phyloP scores from a whole-genome alignment of 2,888 invertebrate genomes.

The Alloscopus bannaensis region DNA sequence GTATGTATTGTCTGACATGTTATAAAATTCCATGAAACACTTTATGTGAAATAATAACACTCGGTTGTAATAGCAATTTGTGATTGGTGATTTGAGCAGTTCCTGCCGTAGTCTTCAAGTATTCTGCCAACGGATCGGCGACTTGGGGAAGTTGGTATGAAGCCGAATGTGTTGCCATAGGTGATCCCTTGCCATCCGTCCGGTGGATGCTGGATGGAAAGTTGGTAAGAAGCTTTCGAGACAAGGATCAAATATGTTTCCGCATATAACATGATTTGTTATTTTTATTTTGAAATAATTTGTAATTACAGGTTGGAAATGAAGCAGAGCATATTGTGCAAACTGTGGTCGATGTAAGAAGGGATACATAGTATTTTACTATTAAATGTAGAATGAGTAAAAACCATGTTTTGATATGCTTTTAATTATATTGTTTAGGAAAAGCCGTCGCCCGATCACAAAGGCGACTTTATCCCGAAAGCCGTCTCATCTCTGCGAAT shows the following conservation, averaged over 20 bases:
- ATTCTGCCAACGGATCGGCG: slow-evolving; percentile 70
- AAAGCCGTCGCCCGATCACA: slow-evolving; percentile 46
- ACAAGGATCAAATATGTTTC: neutral
- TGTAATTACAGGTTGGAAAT: slow-evolving; percentile 58
- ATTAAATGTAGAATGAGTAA: too few species aligned
- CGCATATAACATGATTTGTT: too few species aligned
- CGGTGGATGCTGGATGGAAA: slow-evolving; percentile 71
- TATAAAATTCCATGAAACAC: neutral
- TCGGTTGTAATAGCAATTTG: too few species aligned
- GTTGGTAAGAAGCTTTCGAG: slow-evolving; percentile 50
- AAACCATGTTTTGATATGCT: neutral
- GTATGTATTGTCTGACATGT: slow-evolving; percentile 42
- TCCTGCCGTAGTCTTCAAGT: slow-evolving; percentile 69
- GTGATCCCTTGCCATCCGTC: slow-evolving; percentile 71
- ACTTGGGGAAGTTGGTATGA: slow-evolving; percentile 72
- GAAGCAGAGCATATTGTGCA: slow-evolving; percentile 68
- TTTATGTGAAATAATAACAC: too few species aligned
- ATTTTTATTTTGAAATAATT: neutral
- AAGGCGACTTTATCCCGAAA: slow-evolving; percentile 69
- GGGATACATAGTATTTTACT: neutral
- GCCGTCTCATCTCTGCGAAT: slow-evolving; percentile 71
- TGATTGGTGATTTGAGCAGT: too few species aligned
- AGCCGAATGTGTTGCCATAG: slow-evolving; percentile 71
- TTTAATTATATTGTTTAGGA: slow-evolving; percentile 28
- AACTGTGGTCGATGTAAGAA: slow-evolving; percentile 63